Evolutionary conservation across 2,113 vertebrate species (phyloP).

Genomic region (Thalassarche chlororhynchos): DNA sequence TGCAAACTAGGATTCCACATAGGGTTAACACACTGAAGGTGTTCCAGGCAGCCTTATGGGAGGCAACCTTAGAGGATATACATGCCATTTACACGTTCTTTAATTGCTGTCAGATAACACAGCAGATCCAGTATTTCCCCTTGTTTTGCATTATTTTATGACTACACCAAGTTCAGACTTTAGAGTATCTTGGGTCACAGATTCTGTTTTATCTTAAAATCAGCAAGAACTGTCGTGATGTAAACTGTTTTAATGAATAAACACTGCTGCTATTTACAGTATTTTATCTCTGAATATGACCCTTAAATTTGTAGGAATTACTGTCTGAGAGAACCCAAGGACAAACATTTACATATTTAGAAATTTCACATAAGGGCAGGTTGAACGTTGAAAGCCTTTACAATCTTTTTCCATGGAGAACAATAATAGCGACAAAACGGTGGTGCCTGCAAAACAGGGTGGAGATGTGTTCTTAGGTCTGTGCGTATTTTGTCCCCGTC

Average conservation of each 20-base stretch:
- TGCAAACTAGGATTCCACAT: not conserved
- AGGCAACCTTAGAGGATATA: not conserved
- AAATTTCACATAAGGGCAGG: accelerated
- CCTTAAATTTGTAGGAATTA: not conserved
- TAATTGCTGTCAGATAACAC: not conserved
- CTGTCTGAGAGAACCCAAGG: not conserved
- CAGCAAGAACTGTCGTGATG: not conserved
- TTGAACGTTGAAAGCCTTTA: not conserved
- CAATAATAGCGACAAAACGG: not conserved
- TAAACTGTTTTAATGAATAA: not conserved
- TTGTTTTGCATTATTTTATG: not conserved
- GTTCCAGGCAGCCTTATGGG: not conserved
- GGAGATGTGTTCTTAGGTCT: not conserved
- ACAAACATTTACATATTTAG: not conserved
- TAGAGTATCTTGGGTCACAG: not conserved
- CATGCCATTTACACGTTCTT: not conserved
- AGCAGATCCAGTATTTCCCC: not conserved
- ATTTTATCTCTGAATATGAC: not conserved
- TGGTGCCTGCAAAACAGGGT: not conserved
- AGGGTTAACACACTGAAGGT: not conserved
- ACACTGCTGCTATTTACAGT: not conserved
- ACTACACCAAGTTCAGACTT: not conserved
- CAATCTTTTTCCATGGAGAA: not conserved
- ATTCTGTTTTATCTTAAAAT: not conserved
- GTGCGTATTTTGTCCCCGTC: accelerated